Conservation (phyloP, 2,797 vertebrate species). For the Chiloscyllium punctatum region DNA sequence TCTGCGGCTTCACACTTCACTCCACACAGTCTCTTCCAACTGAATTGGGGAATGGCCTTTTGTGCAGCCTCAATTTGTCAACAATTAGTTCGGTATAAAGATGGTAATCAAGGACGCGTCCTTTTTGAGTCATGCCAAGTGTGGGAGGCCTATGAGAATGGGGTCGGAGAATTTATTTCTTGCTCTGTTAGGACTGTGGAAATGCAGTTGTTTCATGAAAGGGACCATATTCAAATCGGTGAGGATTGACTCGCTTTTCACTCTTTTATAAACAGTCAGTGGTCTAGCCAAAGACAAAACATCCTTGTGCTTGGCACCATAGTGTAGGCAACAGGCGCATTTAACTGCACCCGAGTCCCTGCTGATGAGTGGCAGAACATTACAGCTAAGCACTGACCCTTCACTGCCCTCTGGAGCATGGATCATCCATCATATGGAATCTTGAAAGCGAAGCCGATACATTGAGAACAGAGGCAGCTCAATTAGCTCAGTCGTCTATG, state of each 20-base stretch:
- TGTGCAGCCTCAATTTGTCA: conserved; percentile 32
- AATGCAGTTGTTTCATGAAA: conserved; percentile 34
- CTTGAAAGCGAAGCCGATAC: conserved; percentile 31
- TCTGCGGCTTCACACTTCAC: not conserved
- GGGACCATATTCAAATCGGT: conserved; percentile 25
- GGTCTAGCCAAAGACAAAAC: conserved; percentile 38
- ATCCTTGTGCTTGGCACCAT: conserved; percentile 21
- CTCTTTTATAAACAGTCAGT: conserved; percentile 37
- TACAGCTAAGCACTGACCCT: conserved; percentile 15
- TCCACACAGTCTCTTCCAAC: not conserved
- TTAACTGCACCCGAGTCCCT: not conserved
- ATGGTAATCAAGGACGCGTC: conserved; percentile 28
- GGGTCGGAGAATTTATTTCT: conserved; percentile 23
- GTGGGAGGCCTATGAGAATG: conserved; percentile 6
- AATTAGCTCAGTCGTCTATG: conserved; percentile 35
- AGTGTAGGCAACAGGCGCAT: conserved; percentile 16
- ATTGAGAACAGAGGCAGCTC: conserved; percentile 32
- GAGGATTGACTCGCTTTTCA: conserved; percentile 29
- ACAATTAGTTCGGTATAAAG: conserved; percentile 38
- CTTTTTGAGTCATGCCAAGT: conserved; percentile 26
- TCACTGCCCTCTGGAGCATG: not conserved
- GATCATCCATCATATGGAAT: conserved; percentile 29
- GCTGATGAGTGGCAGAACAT: conserved; percentile 25
- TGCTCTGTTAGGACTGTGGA: conserved; percentile 20
- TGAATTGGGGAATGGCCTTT: conserved; percentile 9